Conservation (phyloP, 2,888 invertebrate species). For the Latrodectus hesperus region DNA sequence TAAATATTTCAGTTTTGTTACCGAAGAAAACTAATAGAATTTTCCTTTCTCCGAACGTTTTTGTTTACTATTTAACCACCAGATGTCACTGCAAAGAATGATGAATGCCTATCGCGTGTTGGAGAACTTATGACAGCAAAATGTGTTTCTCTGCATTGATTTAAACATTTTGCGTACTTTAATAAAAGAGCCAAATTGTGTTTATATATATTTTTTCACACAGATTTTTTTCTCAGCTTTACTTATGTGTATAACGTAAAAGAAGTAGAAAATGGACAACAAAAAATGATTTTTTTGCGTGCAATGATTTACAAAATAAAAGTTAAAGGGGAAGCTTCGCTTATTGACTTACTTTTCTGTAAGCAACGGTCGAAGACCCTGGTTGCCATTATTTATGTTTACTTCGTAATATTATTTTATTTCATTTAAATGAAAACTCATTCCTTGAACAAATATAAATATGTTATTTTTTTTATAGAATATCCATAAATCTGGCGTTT, state of each 20-base stretch:
- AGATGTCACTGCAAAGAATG: constrained; percentile 59
- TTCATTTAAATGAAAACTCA: constrained; percentile 9
- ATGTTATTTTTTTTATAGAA: no score
- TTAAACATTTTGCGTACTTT: constrained; percentile 49
- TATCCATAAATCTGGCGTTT: no score
- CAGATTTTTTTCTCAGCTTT: neutral
- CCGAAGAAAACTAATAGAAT: no score
- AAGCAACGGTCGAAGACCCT: neutral
- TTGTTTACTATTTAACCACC: constrained; percentile 34
- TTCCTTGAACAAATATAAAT: neutral
- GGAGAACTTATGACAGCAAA: constrained; percentile 18
- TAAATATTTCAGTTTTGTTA: no score
- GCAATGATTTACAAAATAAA: neutral
- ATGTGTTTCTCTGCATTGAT: constrained; percentile 52
- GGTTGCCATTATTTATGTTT: constrained; percentile 2
- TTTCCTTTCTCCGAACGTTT: neutral
- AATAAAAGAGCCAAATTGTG: constrained; percentile 32
- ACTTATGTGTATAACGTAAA: constrained; percentile 9
- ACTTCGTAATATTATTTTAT: neutral
- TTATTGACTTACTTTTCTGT: constrained; percentile 30
- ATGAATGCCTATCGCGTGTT: constrained; percentile 46
- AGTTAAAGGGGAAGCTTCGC: neutral
- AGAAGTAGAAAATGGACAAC: constrained; percentile 11
- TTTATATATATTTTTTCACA: neutral
- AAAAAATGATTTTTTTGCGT: constrained; percentile 53